Evolutionary conservation across 1,140 invertebrate genomes (phyloP).

Genomic region (Halesus radiatus): DNA sequence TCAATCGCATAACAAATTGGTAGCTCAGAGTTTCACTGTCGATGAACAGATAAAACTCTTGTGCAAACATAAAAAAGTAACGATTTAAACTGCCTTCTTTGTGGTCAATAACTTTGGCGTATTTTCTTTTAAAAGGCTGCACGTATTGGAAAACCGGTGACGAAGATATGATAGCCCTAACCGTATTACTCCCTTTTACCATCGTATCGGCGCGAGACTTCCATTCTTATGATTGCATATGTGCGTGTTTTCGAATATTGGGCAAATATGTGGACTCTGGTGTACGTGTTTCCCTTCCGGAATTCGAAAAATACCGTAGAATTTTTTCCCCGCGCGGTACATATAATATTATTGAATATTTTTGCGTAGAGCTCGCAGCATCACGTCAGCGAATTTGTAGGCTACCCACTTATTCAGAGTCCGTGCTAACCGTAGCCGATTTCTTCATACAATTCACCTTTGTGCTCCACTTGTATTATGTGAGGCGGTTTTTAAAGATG

Average conservation of each 20-base stretch:
- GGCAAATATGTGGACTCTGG: slow-evolving; percentile 20
- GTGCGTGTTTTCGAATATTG: slow-evolving; percentile 26
- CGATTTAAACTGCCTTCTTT: neutral
- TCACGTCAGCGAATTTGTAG: slow-evolving; percentile 33
- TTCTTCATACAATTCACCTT: slow-evolving; percentile 25
- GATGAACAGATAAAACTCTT: no score
- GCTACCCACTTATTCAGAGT: slow-evolving; percentile 12
- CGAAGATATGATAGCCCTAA: neutral
- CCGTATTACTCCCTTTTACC: neutral
- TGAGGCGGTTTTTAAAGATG: neutral
- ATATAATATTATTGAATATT: neutral
- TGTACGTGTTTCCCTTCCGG: slow-evolving; percentile 22
- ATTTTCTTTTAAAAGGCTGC: neutral
- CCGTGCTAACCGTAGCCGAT: slow-evolving; percentile 2
- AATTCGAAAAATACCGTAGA: neutral
- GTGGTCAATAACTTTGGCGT: slow-evolving; percentile 14
- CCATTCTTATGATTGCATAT: slow-evolving; percentile 31
- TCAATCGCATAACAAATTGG: no score
- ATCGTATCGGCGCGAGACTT: neutral
- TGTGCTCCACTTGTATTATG: slow-evolving; percentile 9
- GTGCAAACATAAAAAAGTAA: no score
- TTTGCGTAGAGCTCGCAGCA: slow-evolving; percentile 5
- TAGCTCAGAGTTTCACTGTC: no score
- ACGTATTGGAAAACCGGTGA: neutral
- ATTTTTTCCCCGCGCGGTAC: slow-evolving; percentile 1